Conservation (phyloP, 64 coral and sea anemone genomes). For the Dendrophyllia cribrosa region DNA sequence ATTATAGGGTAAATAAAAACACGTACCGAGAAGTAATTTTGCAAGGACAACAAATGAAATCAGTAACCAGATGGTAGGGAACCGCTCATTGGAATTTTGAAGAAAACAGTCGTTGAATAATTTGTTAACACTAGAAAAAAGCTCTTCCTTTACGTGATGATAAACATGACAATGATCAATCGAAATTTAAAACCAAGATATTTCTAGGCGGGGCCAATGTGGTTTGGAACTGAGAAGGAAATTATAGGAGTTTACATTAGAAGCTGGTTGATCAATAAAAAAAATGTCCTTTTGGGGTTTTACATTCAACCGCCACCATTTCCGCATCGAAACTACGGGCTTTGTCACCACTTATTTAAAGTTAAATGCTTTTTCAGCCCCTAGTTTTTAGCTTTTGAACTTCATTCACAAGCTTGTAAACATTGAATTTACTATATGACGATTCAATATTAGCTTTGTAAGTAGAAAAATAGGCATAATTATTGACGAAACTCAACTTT, state of each 20-base stretch:
- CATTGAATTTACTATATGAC: too few relatives aligned
- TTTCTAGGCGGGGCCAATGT: too few relatives aligned
- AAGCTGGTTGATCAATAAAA: not conserved
- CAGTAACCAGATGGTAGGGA: not conserved
- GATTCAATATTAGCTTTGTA: not conserved
- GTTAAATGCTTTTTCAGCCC: not conserved
- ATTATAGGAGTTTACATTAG: not conserved
- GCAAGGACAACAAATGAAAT: not conserved
- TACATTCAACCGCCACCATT: not conserved
- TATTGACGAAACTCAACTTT: not conserved
- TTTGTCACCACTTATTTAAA: not conserved
- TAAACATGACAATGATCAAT: too few relatives aligned
- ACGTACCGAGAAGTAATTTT: not conserved
- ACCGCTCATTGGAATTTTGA: not conserved
- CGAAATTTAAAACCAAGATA: too few relatives aligned
- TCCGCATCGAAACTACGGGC: not conserved
- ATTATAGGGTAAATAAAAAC: not conserved
- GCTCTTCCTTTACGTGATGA: not conserved
- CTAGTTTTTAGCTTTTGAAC: not conserved
- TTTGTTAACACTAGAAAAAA: not conserved
- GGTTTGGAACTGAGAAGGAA: not conserved
- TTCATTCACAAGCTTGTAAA: not conserved
- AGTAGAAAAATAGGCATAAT: not conserved
- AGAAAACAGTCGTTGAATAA: not conserved
- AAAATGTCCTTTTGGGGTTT: not conserved